Conservation (phyloP, 2,888 invertebrate genomes). For the Lypha dubia region DNA sequence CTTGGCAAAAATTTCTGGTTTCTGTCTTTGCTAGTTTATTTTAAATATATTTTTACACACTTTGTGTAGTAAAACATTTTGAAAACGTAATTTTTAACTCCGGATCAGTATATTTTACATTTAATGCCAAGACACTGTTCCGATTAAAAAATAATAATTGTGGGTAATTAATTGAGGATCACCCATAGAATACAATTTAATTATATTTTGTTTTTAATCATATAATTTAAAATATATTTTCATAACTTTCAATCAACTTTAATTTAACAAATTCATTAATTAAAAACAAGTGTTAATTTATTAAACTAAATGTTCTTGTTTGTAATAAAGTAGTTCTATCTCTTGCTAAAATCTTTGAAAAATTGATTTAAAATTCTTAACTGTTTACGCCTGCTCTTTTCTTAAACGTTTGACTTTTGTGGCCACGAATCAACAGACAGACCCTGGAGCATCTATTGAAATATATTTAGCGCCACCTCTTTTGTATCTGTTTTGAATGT, state of each 20-base stretch:
- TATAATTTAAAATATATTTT: not conserved
- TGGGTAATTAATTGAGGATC: no score
- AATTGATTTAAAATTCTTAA: constrained; percentile 65
- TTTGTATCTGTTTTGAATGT: constrained; percentile 14
- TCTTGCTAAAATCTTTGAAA: constrained; percentile 37
- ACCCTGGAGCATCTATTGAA: constrained; percentile 63
- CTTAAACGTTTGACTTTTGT: not conserved
- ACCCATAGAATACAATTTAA: not conserved
- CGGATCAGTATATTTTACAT: no score
- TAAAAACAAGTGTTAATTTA: constrained; percentile 16
- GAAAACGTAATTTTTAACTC: no score
- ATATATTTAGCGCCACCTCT: constrained; percentile 70
- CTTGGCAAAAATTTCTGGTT: no score
- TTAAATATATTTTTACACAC: no score
- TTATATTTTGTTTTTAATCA: not conserved
- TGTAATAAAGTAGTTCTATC: constrained; percentile 28
- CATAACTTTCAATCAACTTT: not conserved
- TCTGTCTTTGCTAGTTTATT: no score
- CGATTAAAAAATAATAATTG: no score
- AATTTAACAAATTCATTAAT: constrained; percentile 5
- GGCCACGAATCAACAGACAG: constrained; percentile 52
- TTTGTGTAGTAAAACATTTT: no score
- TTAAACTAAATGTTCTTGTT: constrained; percentile 1
- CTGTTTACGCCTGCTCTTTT: constrained; percentile 58
- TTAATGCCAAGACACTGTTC: no score